Evolutionary conservation across 2,797 vertebrate genomes (phyloP).

Genomic region (Pseudochirops corinnae): DNA sequence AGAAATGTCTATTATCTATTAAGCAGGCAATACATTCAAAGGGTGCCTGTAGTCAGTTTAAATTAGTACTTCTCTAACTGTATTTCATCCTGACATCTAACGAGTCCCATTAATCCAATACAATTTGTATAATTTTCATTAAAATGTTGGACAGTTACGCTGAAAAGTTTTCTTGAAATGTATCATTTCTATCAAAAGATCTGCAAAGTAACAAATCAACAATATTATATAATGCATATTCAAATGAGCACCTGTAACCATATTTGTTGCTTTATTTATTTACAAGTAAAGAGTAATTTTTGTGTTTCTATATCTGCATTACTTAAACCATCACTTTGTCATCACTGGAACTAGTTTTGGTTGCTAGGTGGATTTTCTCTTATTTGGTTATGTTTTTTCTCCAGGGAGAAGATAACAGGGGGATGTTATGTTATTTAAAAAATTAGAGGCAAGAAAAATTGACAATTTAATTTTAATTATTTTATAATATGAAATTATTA

Average conservation of each 20-base stretch:
- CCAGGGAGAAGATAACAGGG: neutral
- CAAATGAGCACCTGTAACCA: neutral
- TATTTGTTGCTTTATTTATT: neutral
- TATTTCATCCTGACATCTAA: neutral
- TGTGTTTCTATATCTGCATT: neutral
- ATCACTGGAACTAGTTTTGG: neutral
- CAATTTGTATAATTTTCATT: neutral
- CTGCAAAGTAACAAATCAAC: neutral
- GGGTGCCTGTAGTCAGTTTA: neutral
- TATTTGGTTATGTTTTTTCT: neutral
- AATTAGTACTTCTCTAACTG: neutral
- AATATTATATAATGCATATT: neutral
- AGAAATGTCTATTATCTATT: neutral
- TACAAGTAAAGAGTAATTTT: neutral
- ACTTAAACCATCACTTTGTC: neutral
- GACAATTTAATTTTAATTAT: neutral
- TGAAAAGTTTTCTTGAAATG: neutral
- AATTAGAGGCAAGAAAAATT: neutral
- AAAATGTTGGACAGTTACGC: neutral
- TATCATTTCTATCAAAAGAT: neutral
- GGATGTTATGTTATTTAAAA: neutral
- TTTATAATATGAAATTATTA: neutral
- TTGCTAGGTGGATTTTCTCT: neutral
- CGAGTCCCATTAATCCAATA: neutral
- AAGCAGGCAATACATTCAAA: neutral